Percentiles rank a stretch among this genome's conserved stretches.
Conservation (phyloP, 2,113 vertebrate genomes). For the Sylvietta virens region DNA sequence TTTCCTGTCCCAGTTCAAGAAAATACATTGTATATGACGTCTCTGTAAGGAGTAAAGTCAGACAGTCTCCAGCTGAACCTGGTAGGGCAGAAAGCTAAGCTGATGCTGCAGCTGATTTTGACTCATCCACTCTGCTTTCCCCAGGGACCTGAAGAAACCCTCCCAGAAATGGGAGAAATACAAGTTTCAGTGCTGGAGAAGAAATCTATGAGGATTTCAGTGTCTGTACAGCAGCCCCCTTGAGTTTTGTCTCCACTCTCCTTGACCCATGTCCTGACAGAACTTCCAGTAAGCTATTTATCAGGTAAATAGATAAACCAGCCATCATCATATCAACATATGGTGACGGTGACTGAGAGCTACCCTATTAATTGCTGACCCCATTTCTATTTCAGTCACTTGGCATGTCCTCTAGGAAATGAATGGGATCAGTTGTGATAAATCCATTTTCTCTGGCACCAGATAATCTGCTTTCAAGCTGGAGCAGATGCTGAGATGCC, state of each 20-base stretch:
- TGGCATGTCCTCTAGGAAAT: conserved; percentile 24
- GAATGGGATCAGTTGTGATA: neutral
- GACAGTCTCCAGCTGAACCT: neutral
- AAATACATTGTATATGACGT: neutral
- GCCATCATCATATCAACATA: neutral
- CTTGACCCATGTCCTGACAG: neutral
- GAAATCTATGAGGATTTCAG: neutral
- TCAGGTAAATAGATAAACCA: conserved; percentile 6
- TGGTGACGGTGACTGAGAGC: neutral
- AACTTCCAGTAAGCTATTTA: conserved; percentile 21
- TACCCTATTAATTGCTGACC: conserved; percentile 38
- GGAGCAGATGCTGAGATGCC: neutral
- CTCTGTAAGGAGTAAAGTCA: neutral
- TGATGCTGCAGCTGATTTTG: neutral
- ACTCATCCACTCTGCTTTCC: neutral
- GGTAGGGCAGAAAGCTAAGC: neutral
- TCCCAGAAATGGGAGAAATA: neutral
- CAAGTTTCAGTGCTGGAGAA: neutral
- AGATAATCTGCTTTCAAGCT: conserved; percentile 39
- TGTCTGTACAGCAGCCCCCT: neutral
- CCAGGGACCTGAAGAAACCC: neutral
- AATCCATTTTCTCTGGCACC: neutral
- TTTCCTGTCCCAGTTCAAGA: neutral
- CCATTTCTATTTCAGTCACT: conserved; percentile 46
- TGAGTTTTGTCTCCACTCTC: neutral